Conservation (phyloP, 2,888 invertebrate genomes). For the Trachelus iudaicus region DNA sequence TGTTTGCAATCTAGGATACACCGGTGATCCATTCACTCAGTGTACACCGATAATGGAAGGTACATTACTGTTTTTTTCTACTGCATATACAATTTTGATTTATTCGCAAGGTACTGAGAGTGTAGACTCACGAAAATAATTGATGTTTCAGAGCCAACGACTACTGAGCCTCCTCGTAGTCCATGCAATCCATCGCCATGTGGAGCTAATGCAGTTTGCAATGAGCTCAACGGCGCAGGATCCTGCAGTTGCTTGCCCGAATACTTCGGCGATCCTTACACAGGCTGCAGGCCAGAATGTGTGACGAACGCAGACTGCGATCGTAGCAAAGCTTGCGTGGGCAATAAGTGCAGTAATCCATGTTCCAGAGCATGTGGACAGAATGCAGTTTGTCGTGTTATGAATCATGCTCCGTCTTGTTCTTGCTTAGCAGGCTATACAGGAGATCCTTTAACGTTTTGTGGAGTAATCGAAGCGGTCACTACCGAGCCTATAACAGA, state of each 20-base stretch:
- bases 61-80: conserved; percentile 42
- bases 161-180: conserved; percentile 73
- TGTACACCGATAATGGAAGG: conserved; percentile 68
- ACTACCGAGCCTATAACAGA: conserved; percentile 59
- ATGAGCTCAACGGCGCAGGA: conserved; percentile 83
- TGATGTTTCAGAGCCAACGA: conserved; percentile 65
- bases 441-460: conserved; percentile 78
- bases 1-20: conserved; percentile 81
- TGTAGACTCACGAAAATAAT: conserved; percentile 7
- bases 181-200: conserved; percentile 90
- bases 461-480: conserved; percentile 49
- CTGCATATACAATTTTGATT: background rate
- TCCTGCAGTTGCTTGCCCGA: conserved; percentile 85
- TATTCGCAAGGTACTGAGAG: background rate
- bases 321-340: conserved; percentile 80
- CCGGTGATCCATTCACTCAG: conserved; percentile 87
- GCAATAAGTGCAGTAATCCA: conserved; percentile 87
- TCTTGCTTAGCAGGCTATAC: conserved; percentile 81
- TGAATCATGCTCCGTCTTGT: conserved; percentile 86
- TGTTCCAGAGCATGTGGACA: conserved; percentile 86
- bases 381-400: conserved; percentile 82
- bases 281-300: conserved; percentile 87
- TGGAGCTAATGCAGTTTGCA: conserved; percentile 86
- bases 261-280: conserved; percentile 89
- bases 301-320: conserved; percentile 85